Conservation (phyloP, 2,797 vertebrate genomes). For the Loris lydekkerianus region DNA sequence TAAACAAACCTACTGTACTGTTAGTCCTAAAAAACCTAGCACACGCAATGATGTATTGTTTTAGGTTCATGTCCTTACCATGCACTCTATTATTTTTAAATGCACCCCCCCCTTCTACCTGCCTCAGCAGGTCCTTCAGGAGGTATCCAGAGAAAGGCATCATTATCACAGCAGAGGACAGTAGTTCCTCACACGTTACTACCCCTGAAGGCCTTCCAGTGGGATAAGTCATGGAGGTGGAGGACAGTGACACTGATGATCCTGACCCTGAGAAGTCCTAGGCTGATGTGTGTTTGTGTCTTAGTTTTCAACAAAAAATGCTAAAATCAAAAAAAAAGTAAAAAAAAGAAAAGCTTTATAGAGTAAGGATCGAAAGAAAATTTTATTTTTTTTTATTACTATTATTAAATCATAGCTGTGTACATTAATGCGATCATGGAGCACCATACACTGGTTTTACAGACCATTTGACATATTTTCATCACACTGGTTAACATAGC, state of each 20-base stretch:
- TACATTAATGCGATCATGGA: too few relatives aligned
- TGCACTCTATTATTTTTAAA: neutral
- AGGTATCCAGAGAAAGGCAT: neutral
- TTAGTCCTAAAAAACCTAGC: neutral
- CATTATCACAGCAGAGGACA: neutral
- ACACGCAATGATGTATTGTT: fast-evolving
- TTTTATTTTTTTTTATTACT: too few relatives aligned
- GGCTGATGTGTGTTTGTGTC: neutral
- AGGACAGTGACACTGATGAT: neutral
- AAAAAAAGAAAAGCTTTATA: neutral
- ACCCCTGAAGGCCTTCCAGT: neutral
- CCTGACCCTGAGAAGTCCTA: neutral
- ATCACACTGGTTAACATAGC: too few relatives aligned
- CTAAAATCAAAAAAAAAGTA: neutral
- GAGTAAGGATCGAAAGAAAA: neutral
- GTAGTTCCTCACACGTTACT: too few relatives aligned
- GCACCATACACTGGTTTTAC: too few relatives aligned
- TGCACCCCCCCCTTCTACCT: too few relatives aligned
- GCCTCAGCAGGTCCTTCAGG: neutral
- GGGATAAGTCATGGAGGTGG: fast-evolving
- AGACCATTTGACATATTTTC: too few relatives aligned
- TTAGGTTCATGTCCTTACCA: fast-evolving
- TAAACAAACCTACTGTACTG: neutral
- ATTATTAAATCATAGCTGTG: too few relatives aligned
- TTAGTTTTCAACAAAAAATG: neutral